Conservation (phyloP, 2,888 invertebrate genomes). For the Melanophora roralis region DNA sequence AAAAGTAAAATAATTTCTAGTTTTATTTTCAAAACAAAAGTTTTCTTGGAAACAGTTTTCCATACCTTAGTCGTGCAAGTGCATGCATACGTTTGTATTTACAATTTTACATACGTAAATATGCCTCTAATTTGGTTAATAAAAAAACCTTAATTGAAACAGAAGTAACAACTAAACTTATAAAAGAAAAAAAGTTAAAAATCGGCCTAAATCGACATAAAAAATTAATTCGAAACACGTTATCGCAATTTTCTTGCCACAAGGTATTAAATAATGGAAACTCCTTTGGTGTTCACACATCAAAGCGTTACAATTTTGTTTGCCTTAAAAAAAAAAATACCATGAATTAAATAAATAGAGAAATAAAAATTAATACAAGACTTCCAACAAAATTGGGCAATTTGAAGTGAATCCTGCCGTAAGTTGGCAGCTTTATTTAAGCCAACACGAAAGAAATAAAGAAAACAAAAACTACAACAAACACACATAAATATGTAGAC, state of each 20-base stretch:
- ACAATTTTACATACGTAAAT: not conserved
- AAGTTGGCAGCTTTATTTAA: constrained; percentile 32
- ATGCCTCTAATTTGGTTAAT: constrained; percentile 14
- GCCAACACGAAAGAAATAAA: constrained; percentile 8
- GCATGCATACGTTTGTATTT: no score
- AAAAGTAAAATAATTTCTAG: not conserved
- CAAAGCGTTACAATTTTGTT: constrained; percentile 64
- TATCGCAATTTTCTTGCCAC: constrained; percentile 72
- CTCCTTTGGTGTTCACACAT: constrained; percentile 64
- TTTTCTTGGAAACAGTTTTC: not conserved
- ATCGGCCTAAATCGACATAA: constrained; percentile 27
- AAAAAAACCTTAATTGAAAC: constrained; percentile 32
- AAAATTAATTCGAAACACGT: constrained; percentile 76
- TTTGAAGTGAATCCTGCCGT: constrained; percentile 49
- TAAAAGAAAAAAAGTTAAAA: constrained; percentile 9
- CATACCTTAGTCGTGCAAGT: no score
- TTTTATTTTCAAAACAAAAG: not conserved
- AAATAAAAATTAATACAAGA: not conserved
- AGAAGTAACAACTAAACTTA: not conserved
- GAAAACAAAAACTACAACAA: not conserved
- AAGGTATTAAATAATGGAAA: constrained; percentile 58
- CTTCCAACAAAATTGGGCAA: constrained; percentile 61
- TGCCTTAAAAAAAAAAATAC: constrained; percentile 6
- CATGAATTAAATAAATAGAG: not conserved
- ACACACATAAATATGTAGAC: constrained; percentile 29